phyloP scores from a whole-genome alignment of 2,888 invertebrate species.

The Mimumesa dahlbomi region DNA sequence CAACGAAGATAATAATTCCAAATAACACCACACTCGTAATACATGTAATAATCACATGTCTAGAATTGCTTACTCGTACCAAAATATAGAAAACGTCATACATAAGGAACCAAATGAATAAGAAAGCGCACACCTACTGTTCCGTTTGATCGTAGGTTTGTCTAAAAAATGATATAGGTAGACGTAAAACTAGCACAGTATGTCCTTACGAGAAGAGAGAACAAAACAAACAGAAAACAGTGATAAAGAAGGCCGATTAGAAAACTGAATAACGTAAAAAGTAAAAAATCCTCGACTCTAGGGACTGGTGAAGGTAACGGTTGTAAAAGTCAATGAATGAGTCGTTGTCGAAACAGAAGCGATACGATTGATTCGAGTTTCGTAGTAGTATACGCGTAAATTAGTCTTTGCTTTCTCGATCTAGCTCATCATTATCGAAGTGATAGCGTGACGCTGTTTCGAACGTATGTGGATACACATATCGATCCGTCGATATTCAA shows the following conservation, averaged over 20 bases:
- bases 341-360: too few species aligned
- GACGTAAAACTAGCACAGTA: slow-evolving; percentile 54
- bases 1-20: slow-evolving; percentile 39
- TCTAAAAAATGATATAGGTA: too few species aligned
- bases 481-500: background rate
- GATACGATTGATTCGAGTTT: too few species aligned
- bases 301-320: background rate
- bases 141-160: slow-evolving; percentile 44
- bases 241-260: background rate
- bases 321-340: too few species aligned
- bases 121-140: slow-evolving; percentile 63
- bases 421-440: too few species aligned
- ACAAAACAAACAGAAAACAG: slow-evolving; percentile 15
- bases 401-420: too few species aligned
- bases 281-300: background rate
- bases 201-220: slow-evolving; percentile 41
- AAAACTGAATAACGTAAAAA: background rate
- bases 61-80: slow-evolving; percentile 54
- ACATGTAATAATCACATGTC: slow-evolving; percentile 27
- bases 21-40: slow-evolving; percentile 60
- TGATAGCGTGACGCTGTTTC: background rate
- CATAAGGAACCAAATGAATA: slow-evolving; percentile 36
- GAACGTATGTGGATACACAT: too few species aligned
- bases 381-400: too few species aligned
- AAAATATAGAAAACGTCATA: slow-evolving; percentile 42